A percentile compares a stretch with the other conserved stretches of the same genome.
phyloP scores from a whole-genome alignment of 2,888 invertebrate species.

The Ligdia adustata region DNA sequence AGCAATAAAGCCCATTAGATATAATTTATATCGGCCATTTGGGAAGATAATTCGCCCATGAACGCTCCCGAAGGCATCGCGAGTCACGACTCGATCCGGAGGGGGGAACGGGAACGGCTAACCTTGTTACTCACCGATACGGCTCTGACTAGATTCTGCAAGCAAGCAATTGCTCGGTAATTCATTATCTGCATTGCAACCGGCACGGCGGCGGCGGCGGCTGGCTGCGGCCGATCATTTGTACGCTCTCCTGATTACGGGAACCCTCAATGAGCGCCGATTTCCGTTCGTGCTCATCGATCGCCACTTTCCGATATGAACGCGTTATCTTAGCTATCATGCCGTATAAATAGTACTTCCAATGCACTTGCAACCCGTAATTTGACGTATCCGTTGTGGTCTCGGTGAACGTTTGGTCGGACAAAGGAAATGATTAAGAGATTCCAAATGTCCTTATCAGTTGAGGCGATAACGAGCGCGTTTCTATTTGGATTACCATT shows the following conservation, averaged over 20 bases:
- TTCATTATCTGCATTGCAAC: conserved; percentile 72
- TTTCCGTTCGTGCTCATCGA: conserved; percentile 63
- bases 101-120: conserved; percentile 60
- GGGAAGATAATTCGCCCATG: conserved; percentile 70
- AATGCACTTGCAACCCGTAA: conserved; percentile 50
- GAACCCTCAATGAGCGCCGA: conserved; percentile 64
- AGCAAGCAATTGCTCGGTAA: conserved; percentile 70
- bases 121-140: conserved; percentile 70
- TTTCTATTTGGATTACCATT: too few species aligned
- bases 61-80: conserved; percentile 69
- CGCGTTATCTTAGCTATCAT: conserved; percentile 53
- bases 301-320: conserved; percentile 57
- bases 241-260: conserved; percentile 64
- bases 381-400: conserved; percentile 50
- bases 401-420: conserved; percentile 33
- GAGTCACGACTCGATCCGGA: conserved; percentile 65
- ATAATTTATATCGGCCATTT: conserved; percentile 73
- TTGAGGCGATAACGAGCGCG: conserved; percentile 44
- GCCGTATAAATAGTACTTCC: conserved; percentile 51
- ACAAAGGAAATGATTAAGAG: conserved; percentile 33
- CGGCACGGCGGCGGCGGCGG: conserved; percentile 35
- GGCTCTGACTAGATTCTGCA: conserved; percentile 69
- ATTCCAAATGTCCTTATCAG: conserved; percentile 27
- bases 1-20: conserved; percentile 68
- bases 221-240: conserved; percentile 60